Evolutionary conservation across 1,140 invertebrate genomes (phyloP).

Genomic region (Stegodyphus dumicola): DNA sequence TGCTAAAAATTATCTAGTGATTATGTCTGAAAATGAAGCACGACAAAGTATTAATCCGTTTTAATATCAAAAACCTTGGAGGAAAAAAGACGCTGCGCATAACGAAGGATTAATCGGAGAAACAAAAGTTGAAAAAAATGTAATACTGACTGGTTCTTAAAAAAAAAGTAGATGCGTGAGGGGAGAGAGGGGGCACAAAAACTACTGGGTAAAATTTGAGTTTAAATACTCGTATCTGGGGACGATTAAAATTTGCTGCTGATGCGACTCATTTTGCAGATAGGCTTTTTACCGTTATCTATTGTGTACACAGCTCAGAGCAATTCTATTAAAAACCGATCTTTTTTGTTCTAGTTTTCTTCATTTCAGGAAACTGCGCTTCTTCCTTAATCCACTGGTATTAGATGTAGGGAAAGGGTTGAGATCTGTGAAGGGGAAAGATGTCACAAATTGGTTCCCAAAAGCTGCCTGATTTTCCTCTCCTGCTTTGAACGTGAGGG

Average conservation of each 20-base stretch:
- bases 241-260: constrained; percentile 36
- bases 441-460: too few relatives aligned
- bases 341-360: constrained; percentile 3
- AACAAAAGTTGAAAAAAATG: constrained; percentile 56
- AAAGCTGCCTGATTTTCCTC: too few relatives aligned
- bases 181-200: not conserved
- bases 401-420: too few relatives aligned
- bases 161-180: constrained; percentile 1
- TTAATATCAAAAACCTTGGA: constrained; percentile 58
- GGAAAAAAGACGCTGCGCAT: constrained; percentile 38
- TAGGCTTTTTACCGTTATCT: not conserved
- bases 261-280: not conserved
- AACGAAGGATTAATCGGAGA: constrained; percentile 55
- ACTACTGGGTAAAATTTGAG: constrained; percentile 19
- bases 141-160: constrained; percentile 22
- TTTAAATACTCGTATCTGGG: constrained; percentile 45
- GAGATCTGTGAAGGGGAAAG: too few relatives aligned
- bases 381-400: not conserved
- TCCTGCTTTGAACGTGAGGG: too few relatives aligned
- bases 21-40: constrained; percentile 56
- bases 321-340: constrained; percentile 9
- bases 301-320: constrained; percentile 1
- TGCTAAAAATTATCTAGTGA: constrained; percentile 59
- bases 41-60: constrained; percentile 57
- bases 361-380: not conserved